Conservation (phyloP, 1,140 invertebrate species). For the Leptinotarsa texana region DNA sequence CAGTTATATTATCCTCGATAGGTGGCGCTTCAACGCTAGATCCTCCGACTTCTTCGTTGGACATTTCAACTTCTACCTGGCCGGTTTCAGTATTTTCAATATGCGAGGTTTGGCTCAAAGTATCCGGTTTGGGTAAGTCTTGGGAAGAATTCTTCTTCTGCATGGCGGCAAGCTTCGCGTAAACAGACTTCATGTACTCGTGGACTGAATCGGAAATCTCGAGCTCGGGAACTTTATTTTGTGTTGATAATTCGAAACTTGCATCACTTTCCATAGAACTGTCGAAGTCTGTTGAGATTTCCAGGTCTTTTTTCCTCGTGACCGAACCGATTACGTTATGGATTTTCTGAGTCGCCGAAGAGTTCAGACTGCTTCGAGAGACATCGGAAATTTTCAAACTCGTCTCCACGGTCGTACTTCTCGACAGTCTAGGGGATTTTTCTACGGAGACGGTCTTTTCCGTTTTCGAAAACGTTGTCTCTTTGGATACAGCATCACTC, state of each 20-base stretch:
- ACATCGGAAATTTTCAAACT: constrained; percentile 13
- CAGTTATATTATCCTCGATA: not conserved
- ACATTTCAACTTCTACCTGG: not conserved
- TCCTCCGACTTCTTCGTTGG: not conserved
- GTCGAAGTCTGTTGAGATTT: constrained; percentile 12
- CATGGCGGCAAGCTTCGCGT: not conserved
- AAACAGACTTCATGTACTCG: constrained; percentile 15
- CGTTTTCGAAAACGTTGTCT: constrained; percentile 2
- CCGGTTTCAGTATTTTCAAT: not conserved
- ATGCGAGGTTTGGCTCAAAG: not conserved
- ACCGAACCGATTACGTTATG: not conserved
- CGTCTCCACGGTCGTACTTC: constrained; percentile 22
- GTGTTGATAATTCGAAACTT: not conserved
- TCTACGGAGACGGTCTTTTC: constrained; percentile 23
- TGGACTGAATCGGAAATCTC: constrained; percentile 3
- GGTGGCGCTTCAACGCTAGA: not conserved
- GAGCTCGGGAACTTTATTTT: not conserved
- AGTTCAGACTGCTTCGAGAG: not conserved
- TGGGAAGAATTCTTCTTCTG: not conserved
- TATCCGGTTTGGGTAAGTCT: not conserved
- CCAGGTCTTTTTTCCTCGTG: not conserved
- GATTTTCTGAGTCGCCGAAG: not conserved
- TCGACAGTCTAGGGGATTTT: constrained; percentile 24
- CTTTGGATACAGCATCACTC: constrained; percentile 11
- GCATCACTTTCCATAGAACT: constrained; percentile 13